phyloP scores from a whole-genome alignment of 2,888 invertebrate species.

The Sesamia inferens region DNA sequence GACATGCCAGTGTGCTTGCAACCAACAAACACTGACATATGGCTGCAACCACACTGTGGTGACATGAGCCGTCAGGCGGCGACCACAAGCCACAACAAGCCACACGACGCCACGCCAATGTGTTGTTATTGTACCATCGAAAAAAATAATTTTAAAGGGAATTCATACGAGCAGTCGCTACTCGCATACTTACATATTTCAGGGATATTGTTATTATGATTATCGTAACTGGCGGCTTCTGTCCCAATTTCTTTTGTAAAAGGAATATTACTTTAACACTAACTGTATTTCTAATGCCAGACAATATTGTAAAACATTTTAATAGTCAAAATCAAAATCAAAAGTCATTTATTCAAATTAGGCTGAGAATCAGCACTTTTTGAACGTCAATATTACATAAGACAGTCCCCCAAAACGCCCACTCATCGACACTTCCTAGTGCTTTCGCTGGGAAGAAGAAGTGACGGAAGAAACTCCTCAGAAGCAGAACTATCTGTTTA shows the following conservation, averaged over 20 bases:
- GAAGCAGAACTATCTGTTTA: too few relatives aligned
- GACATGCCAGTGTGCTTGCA: slow-evolving; percentile 6
- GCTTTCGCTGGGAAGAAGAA: too few relatives aligned
- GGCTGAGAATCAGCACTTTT: too few relatives aligned
- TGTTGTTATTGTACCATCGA: slow-evolving; percentile 3
- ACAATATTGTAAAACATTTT: neutral
- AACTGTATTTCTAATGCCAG: neutral
- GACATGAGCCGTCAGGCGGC: slow-evolving; percentile 36
- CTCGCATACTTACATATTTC: neutral
- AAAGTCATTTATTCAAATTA: too few relatives aligned
- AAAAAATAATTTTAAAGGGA: neutral
- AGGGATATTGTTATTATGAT: neutral
- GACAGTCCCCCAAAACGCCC: too few relatives aligned
- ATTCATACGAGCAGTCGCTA: neutral
- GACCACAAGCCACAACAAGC: slow-evolving; percentile 47
- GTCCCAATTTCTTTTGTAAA: neutral
- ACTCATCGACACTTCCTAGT: too few relatives aligned
- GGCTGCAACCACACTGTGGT: slow-evolving; percentile 43
- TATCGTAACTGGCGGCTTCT: neutral
- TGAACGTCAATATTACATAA: too few relatives aligned
- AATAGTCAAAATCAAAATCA: too few relatives aligned
- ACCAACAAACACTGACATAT: slow-evolving; percentile 28
- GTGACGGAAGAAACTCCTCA: too few relatives aligned
- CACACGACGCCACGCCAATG: slow-evolving; percentile 8
- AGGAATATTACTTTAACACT: neutral